Evolutionary conservation across 2,888 invertebrate species (phyloP).

Genomic region (Entomobrya multifasciata): DNA sequence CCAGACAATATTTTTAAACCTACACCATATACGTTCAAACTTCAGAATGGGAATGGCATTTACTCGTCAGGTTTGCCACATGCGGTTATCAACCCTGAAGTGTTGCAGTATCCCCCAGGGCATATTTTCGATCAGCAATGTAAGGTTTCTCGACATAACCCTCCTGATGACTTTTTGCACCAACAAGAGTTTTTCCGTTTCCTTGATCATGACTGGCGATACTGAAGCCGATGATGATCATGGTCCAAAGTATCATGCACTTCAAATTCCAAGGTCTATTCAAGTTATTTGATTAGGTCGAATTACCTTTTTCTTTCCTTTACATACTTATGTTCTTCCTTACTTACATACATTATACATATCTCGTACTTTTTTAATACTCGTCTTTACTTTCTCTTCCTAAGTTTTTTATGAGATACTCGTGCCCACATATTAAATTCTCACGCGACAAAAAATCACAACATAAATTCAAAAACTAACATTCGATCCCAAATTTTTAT

Average conservation of each 20-base stretch:
- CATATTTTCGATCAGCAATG: constrained; percentile 68
- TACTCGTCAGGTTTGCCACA: constrained; percentile 59
- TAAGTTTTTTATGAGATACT: no score
- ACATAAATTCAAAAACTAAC: no score
- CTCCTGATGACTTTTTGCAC: constrained; percentile 44
- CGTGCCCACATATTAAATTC: no score
- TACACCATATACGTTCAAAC: constrained; percentile 73
- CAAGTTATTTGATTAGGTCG: constrained; percentile 23
- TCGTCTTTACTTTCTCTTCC: not conserved
- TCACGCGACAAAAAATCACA: no score
- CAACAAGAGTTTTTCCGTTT: constrained; percentile 59
- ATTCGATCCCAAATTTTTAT: no score
- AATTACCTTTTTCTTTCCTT: not conserved
- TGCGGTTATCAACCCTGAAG: constrained; percentile 72
- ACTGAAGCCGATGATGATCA: constrained; percentile 59
- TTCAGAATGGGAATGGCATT: constrained; percentile 65
- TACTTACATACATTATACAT: no score
- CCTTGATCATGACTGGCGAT: constrained; percentile 65
- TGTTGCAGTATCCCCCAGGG: constrained; percentile 73
- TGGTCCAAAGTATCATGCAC: constrained; percentile 40
- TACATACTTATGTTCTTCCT: no score
- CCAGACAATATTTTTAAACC: constrained; percentile 65
- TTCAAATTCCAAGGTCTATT: constrained; percentile 42
- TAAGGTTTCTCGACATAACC: constrained; percentile 53
- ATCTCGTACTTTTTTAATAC: not conserved